Evolutionary conservation across 2,113 vertebrate genomes (phyloP), one percentile per base, ranked within the genome.

Genomic region (Cebidichthys violaceus): DNA sequence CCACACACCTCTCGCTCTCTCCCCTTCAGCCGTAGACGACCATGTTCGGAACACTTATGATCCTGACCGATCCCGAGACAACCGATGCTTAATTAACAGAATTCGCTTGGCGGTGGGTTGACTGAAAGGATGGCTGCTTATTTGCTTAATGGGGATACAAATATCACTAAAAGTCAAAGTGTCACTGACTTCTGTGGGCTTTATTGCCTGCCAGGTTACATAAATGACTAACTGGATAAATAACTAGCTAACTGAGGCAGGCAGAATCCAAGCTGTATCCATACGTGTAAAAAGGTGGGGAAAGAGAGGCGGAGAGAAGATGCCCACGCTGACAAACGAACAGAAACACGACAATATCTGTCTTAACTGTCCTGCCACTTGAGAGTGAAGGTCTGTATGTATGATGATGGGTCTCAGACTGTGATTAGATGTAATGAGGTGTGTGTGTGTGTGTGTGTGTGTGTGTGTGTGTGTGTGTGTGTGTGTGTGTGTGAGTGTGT

Each of bases 391-490:
- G 31, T 72, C 45, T 43, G 55, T 66, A 24, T 81, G 70, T 69
- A 18, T 6, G 1, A 67, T 50, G 61, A 86, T 62, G 39, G 50
- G 18, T 75, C 24, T 55, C 10, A 75, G 52, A 79, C 45, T 77
- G 62, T 77, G 57, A 88, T 91, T 72, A 78, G 61, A 82, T 8
- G 65, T 85, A 90, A 89, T 79, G 43, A 82, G 75, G 41, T 82
- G 43, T 22, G 50, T 22, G 50, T 52, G 50, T 52, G 20, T 52
- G 47, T 52, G 47, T 52, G 47, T 22, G 45, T 45, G 43, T 17
- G 13, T 45, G 43, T 45, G 43, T 43, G 24, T 59, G 52, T 43
- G 11, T 33, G 64, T 33, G 37, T 37, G 37, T 9, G 37, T 37
- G 37, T 37, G 37, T 37, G 37, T 39, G 37, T 39, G 37, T 9